Evolutionary conservation across 2,113 vertebrate genomes (phyloP).

Genomic region (Tragelaphus imberbis): DNA sequence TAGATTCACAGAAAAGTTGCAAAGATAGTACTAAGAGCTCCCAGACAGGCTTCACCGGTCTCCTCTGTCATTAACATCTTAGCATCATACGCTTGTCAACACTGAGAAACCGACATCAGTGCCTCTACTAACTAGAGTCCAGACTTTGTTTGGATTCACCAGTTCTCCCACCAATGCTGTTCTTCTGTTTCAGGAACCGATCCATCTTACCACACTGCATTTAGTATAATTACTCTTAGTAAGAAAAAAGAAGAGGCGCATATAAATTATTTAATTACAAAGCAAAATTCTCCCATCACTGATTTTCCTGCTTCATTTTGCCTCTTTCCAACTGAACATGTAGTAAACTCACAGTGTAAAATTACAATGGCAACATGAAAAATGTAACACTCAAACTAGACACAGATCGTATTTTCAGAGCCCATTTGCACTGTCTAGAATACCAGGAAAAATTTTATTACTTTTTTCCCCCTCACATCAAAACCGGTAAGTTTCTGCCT

Average conservation of each 20-base stretch:
- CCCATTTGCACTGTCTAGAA: background rate
- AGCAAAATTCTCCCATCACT: background rate
- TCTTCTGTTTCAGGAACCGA: background rate
- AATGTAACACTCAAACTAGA: background rate
- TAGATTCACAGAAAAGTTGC: background rate
- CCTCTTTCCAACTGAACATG: background rate
- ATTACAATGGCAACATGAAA: background rate
- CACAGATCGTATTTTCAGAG: background rate
- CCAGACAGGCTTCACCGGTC: rapidly evolving
- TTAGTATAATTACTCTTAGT: conserved; percentile 1
- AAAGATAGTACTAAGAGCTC: background rate
- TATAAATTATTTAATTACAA: background rate
- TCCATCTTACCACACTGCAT: background rate
- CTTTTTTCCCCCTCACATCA: background rate
- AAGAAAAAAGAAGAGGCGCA: background rate
- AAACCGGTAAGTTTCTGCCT: background rate
- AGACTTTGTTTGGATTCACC: background rate
- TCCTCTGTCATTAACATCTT: background rate
- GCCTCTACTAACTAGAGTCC: background rate
- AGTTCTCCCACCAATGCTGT: background rate
- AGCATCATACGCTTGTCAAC: background rate
- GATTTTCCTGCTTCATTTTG: background rate
- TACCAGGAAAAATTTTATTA: background rate
- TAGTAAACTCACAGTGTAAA: background rate
- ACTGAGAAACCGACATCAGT: background rate